Conservation (phyloP, 2,113 vertebrate genomes). For the Condylura cristata region DNA sequence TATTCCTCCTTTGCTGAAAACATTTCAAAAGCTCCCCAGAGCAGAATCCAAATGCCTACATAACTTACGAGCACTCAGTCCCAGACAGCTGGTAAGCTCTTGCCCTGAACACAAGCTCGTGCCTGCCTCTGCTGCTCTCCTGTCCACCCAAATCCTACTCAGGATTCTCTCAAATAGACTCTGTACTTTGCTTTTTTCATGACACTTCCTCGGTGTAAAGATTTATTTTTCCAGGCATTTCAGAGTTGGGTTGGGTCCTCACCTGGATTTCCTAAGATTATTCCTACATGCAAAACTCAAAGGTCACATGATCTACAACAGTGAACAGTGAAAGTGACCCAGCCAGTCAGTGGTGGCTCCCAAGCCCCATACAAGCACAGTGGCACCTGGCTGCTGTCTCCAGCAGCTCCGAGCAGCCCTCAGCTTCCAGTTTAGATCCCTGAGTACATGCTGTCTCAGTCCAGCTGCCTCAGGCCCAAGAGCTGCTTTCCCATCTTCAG, state of each 20-base stretch:
- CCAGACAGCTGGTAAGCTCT: background rate
- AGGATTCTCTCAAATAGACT: background rate
- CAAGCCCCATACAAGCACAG: background rate
- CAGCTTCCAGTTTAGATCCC: background rate
- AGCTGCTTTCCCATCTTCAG: background rate
- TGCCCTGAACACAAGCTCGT: background rate
- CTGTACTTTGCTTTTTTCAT: background rate
- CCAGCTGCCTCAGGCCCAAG: background rate
- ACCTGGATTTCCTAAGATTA: background rate
- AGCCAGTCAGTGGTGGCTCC: background rate
- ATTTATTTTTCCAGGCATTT: background rate
- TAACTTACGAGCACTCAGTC: background rate
- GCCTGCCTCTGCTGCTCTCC: background rate
- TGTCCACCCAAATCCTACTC: background rate
- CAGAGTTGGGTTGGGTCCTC: background rate
- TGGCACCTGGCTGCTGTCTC: background rate
- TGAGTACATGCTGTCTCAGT: background rate
- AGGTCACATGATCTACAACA: background rate
- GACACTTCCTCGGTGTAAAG: background rate
- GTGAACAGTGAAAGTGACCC: background rate
- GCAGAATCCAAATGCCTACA: background rate
- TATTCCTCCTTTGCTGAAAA: conserved; percentile 36
- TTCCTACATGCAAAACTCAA: background rate
- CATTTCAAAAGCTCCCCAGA: background rate
- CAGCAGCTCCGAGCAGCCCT: background rate